A percentile compares a stretch with the other conserved stretches of the same genome.
Conservation (phyloP, 1,140 invertebrate genomes). For the Ridgeia piscesae region DNA sequence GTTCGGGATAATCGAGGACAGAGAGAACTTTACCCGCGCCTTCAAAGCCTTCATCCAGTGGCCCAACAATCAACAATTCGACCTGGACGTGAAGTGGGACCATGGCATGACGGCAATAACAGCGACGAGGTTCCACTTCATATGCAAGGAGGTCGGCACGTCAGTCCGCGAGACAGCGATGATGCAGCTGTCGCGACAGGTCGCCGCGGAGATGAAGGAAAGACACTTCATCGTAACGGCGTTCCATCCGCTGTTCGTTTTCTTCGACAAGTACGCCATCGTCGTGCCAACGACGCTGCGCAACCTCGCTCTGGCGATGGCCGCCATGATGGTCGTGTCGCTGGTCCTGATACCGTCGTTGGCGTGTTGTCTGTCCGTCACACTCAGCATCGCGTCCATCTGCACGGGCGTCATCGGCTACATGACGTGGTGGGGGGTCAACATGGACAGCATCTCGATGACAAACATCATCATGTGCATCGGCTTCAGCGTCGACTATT, state of each 20-base stretch:
- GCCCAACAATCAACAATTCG: not conserved
- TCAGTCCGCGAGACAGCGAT: not conserved
- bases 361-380: constrained; percentile 89
- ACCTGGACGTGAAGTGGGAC: not conserved
- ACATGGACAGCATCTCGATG: constrained; percentile 96
- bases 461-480: constrained; percentile 99
- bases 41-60: not conserved
- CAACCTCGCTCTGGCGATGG: constrained; percentile 85
- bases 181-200: not conserved
- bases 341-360: constrained; percentile 94
- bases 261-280: not conserved
- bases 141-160: not conserved
- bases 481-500: constrained; percentile 96
- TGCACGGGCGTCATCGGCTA: constrained; percentile 94
- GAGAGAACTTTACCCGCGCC: not conserved
- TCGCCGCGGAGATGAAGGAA: not conserved
- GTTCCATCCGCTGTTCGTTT: constrained; percentile 12
- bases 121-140: not conserved
- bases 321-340: constrained; percentile 93
- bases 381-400: constrained; percentile 94
- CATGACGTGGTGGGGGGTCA: constrained; percentile 94
- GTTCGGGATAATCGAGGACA: not conserved
- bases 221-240: not conserved
- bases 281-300: constrained; percentile 70
- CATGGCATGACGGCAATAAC: not conserved